phyloP scores from a whole-genome alignment of 1,140 invertebrate species.

The Leptestheria dahalacensis region DNA sequence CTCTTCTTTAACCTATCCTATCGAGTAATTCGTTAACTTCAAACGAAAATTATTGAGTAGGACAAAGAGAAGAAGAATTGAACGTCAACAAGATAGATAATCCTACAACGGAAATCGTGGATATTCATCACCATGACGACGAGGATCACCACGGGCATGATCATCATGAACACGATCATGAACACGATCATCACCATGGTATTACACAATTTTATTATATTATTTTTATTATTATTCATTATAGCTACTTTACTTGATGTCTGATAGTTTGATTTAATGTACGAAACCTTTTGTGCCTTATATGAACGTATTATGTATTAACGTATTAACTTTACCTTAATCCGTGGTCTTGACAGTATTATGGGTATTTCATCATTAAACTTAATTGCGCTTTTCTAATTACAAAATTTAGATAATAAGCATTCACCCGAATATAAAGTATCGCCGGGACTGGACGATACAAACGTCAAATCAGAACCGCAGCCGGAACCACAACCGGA shows the following conservation, averaged over 20 bases:
- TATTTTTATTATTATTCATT: too few relatives aligned
- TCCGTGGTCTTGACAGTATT: too few relatives aligned
- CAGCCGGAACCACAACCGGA: not conserved
- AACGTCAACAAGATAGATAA: not conserved
- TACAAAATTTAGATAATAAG: not conserved
- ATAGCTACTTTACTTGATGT: too few relatives aligned
- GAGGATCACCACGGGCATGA: too few relatives aligned
- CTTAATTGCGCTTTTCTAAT: too few relatives aligned
- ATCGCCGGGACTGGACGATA: not conserved
- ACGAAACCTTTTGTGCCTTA: too few relatives aligned
- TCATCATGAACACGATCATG: too few relatives aligned
- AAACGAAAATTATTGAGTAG: not conserved
- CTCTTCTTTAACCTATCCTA: not conserved
- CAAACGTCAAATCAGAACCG: not conserved
- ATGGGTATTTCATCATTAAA: too few relatives aligned
- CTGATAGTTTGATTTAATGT: too few relatives aligned
- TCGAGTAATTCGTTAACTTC: not conserved
- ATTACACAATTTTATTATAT: too few relatives aligned
- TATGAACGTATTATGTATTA: too few relatives aligned
- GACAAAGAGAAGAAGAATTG: not conserved
- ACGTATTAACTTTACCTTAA: too few relatives aligned
- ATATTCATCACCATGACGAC: not conserved
- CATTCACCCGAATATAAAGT: not conserved
- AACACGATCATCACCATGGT: not conserved
- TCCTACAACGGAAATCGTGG: not conserved